Conservation (phyloP, 2,113 vertebrate species). For the Hyaena hyaena region DNA sequence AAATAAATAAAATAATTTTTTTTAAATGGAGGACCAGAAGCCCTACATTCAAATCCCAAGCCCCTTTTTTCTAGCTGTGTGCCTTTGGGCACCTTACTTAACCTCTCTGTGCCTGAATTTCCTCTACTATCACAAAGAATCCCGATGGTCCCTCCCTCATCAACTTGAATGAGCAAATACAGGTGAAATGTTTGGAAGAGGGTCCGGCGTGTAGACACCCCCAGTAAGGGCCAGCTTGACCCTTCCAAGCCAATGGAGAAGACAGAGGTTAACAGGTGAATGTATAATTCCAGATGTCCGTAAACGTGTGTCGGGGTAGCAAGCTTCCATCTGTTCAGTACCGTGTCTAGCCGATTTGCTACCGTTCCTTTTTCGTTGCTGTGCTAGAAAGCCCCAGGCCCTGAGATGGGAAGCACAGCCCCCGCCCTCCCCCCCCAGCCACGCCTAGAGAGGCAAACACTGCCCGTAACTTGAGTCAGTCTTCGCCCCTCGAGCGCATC, state of each 20-base stretch:
- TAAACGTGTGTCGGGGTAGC: accelerated
- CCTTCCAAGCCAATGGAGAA: background rate
- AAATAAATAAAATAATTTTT: no score
- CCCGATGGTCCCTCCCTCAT: no score
- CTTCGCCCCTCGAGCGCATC: accelerated
- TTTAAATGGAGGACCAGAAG: background rate
- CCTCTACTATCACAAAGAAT: no score
- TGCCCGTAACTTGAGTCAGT: background rate
- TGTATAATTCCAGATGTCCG: background rate
- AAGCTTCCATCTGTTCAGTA: background rate
- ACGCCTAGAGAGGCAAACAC: background rate
- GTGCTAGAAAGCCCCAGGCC: background rate
- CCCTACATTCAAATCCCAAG: no score
- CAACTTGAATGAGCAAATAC: no score
- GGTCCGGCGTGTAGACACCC: background rate
- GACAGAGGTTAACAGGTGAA: background rate
- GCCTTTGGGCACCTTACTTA: no score
- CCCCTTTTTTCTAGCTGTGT: no score
- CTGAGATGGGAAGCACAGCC: no score
- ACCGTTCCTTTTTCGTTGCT: background rate
- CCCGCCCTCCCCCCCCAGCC: background rate
- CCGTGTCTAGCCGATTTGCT: background rate
- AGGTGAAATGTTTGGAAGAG: background rate
- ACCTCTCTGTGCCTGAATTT: no score
- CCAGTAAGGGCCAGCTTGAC: background rate